phyloP scores from a whole-genome alignment of 2,797 vertebrate species.

The Borostomias antarcticus region DNA sequence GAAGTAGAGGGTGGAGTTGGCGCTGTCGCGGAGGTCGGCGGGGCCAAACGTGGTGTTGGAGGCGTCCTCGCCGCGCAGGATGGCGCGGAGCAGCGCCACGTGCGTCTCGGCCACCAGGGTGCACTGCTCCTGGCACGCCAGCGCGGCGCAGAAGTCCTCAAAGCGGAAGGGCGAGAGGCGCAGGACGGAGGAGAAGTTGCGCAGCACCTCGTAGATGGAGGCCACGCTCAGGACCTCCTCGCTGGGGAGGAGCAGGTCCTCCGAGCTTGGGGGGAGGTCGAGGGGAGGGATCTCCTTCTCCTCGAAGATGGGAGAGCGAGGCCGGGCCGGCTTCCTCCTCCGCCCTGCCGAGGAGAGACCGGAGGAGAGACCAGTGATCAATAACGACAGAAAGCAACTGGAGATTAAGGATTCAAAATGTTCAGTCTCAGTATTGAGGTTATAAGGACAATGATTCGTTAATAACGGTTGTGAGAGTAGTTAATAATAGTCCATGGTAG shows the following conservation, averaged over 20 bases:
- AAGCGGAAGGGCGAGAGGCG: constrained; percentile 97
- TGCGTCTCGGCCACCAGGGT: constrained; percentile 97
- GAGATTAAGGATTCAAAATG: too few relatives aligned
- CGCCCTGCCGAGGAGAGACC: constrained; percentile 75
- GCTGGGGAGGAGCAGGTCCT: constrained; percentile 92
- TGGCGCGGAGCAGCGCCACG: constrained; percentile 90
- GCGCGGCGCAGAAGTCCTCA: constrained; percentile 96
- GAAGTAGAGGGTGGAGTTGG: constrained; percentile 97
- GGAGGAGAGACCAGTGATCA: background rate
- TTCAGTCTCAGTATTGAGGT: too few relatives aligned
- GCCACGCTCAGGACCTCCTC: constrained; percentile 92
- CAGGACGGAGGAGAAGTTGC: constrained; percentile 95
- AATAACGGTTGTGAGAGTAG: too few relatives aligned
- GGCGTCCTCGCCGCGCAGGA: constrained; percentile 95
- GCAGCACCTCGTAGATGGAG: constrained; percentile 94
- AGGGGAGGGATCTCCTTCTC: constrained; percentile 93
- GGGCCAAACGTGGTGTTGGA: constrained; percentile 98
- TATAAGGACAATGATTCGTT: too few relatives aligned
- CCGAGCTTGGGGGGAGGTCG: constrained; percentile 89
- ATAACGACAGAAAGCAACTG: background rate
- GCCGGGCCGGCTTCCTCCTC: constrained; percentile 85
- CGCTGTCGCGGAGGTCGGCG: constrained; percentile 96
- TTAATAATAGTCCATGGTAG: too few relatives aligned
- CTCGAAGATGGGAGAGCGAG: constrained; percentile 91
- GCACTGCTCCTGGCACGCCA: constrained; percentile 96